These are phyloP conservation scores for Guaruba guarouba DNA, from an alignment of 2,113 vertebrate genomes.

Conservation along the genomic window DNA sequence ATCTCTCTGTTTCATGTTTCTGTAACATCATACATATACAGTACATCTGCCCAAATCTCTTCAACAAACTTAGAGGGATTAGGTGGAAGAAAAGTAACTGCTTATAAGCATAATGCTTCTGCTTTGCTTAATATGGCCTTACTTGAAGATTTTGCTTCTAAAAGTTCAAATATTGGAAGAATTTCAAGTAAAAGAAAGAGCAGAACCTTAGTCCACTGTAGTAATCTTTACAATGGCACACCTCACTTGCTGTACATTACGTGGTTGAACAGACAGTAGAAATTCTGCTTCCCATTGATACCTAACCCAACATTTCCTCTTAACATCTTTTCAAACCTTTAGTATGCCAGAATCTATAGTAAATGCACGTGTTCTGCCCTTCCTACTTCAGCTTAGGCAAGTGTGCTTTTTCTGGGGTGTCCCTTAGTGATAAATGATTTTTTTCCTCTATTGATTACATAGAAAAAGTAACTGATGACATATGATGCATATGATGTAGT, in stretches of 20 bases:
- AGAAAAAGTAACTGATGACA: neutral
- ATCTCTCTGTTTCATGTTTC: neutral
- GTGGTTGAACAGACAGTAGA: constrained; percentile 13
- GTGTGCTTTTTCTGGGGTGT: neutral
- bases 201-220: neutral
- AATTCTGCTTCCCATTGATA: constrained; percentile 9
- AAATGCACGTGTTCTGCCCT: neutral
- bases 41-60: neutral
- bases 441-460: neutral
- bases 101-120: neutral
- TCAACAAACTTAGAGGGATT: neutral
- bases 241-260: neutral
- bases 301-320: neutral
- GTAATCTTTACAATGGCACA: neutral
- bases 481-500: neutral
- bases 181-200: neutral
- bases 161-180: neutral
- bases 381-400: neutral
- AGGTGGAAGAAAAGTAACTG: neutral
- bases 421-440: neutral
- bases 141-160: neutral
- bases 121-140: neutral
- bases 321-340: neutral
- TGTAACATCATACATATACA: neutral
- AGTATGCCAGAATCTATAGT: neutral